Percentiles rank a stretch among this genome's conserved stretches.
phyloP scores from a whole-genome alignment of 2,113 vertebrate genomes.

The Potamarius usumacintae region DNA sequence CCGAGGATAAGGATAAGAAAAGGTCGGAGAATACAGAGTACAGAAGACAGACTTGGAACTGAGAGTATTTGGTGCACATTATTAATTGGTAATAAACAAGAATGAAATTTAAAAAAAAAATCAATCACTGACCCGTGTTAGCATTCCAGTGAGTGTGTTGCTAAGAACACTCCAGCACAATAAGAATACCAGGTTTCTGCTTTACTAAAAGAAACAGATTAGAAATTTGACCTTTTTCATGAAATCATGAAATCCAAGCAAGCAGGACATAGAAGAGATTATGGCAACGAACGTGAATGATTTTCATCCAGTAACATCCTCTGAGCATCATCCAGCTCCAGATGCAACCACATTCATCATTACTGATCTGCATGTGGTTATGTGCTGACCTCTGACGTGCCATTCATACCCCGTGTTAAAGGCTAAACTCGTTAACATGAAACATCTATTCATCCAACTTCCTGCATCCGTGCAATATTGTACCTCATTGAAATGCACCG shows the following conservation, averaged over 20 bases:
- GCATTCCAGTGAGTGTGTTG: not conserved
- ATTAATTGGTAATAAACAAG: not conserved
- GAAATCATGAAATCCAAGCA: not conserved
- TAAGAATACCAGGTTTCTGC: slow-evolving; percentile 42
- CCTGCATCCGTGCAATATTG: not conserved
- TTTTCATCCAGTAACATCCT: not conserved
- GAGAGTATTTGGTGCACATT: not conserved
- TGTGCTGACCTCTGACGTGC: not conserved
- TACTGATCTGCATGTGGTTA: not conserved
- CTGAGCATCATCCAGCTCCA: not conserved
- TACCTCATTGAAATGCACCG: not conserved
- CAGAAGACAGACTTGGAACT: not conserved
- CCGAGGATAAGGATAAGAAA: not conserved
- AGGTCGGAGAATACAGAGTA: not conserved
- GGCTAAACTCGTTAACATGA: not conserved
- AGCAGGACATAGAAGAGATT: not conserved
- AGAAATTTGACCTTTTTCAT: not conserved
- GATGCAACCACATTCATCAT: not conserved
- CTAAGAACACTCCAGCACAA: slow-evolving; percentile 17
- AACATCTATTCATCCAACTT: not conserved
- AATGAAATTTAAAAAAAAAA: not conserved
- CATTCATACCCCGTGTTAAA: not conserved
- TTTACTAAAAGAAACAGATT: not conserved
- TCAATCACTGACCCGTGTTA: not conserved
- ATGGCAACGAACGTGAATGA: not conserved